Percentiles rank a stretch among this genome's conserved stretches.
Evolutionary conservation across 1,140 invertebrate species (phyloP).

Genomic region (Onthophagus taurus): DNA sequence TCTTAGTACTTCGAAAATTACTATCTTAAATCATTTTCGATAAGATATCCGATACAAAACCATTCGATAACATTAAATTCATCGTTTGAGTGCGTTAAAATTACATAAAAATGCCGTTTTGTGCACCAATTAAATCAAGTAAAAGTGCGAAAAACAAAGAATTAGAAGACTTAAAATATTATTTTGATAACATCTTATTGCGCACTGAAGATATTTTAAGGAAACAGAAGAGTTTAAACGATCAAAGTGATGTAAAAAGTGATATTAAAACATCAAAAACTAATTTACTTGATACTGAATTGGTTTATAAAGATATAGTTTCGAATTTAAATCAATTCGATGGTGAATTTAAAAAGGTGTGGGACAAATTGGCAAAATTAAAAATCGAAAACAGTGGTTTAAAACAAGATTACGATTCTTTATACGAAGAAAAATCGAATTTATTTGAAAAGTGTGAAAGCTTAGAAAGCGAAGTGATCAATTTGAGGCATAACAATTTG

Average conservation of each 20-base stretch:
- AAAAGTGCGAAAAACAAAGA: background rate
- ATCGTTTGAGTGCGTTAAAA: too few species aligned
- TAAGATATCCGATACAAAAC: too few species aligned
- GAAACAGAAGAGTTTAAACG: slow-evolving; percentile 3
- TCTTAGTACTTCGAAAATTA: too few species aligned
- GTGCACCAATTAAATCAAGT: slow-evolving; percentile 2
- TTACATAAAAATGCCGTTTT: too few species aligned
- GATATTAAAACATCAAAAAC: background rate
- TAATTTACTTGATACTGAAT: background rate
- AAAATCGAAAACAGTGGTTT: background rate
- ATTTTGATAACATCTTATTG: slow-evolving; percentile 4
- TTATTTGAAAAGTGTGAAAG: background rate
- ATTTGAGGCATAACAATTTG: slow-evolving; percentile 8
- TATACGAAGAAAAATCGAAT: background rate
- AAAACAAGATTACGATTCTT: slow-evolving; percentile 2
- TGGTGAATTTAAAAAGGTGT: background rate
- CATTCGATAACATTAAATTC: too few species aligned
- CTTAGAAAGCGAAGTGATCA: slow-evolving; percentile 2
- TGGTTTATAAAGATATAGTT: slow-evolving; percentile 2
- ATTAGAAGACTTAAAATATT: slow-evolving; percentile 8
- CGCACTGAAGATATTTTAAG: slow-evolving; percentile 5
- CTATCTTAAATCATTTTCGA: too few species aligned
- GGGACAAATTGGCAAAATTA: background rate
- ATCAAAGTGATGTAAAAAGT: background rate
- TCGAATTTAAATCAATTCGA: slow-evolving; percentile 2